Evolutionary conservation across 2,113 vertebrate genomes (phyloP), one percentile per base, ranked within the genome.

Genomic region (Fulmarus glacialis): DNA sequence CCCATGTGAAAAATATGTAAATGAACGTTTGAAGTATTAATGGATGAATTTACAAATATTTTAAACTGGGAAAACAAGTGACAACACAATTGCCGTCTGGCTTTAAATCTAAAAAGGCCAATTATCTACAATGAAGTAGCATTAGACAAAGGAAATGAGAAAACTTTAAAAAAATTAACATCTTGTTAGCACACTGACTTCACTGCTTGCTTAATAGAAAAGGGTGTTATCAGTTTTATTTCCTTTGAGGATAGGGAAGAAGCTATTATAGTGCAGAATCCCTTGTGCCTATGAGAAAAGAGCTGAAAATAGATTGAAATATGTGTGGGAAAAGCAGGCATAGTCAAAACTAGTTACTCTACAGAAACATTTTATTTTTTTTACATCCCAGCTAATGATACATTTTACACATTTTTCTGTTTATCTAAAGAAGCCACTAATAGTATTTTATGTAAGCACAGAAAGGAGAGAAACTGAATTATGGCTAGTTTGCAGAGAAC

Each of bases 31-130:
- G 86, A 95, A 97, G 71, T 78, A 81, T 63, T 85, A 83, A 89
- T 64, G 89, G 77, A 87, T 92, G 81, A 88, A 97, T 96, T 95
- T 93, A 88, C 78, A 93, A 94, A 96, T 91, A 89, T 91, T 97
- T 97, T 94, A 86, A 96, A 89, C 27, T 24, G 40, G 8, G 70
- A 93, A 92, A 97, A 78, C 68, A 90, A 84, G 36, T 1, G 9
- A 55, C 34, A 82, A 23, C 34, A 59, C 20, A 89, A n/a, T 90
- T 87, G 30, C 29, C 48, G 6, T 86, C 50, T 91, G 75, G 43
- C 27, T 93, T 79, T 94, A 89, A 94, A 96, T 72, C 47, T 60
- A 82, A 82, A 36, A 52, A 56, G 60, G 34, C 38, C 1, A 91
- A 50, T 95, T 84, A 91, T 80, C 59, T 70, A 53, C 71, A 74